Conservation (phyloP, 2,888 invertebrate genomes). For the Rhagophthalmus giganteus region DNA sequence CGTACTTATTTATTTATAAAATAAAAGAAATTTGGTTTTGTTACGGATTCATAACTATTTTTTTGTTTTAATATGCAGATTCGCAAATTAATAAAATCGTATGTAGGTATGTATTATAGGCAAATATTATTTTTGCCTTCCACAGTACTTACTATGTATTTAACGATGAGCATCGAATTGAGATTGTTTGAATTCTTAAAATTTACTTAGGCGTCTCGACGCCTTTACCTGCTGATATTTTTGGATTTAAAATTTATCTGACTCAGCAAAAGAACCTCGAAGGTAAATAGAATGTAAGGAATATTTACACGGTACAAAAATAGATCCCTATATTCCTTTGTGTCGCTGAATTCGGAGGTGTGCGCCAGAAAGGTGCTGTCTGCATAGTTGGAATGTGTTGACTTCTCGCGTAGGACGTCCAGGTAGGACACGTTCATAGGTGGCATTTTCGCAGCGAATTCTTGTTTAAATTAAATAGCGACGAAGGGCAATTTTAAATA, state of each 20-base stretch:
- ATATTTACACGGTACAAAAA: constrained; percentile 37
- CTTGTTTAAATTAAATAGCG: too few relatives aligned
- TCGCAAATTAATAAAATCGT: too few relatives aligned
- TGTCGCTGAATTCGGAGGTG: constrained; percentile 27
- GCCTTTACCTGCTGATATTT: constrained; percentile 34
- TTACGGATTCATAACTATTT: too few relatives aligned
- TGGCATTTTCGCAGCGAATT: neutral
- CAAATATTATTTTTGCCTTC: too few relatives aligned
- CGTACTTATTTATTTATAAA: too few relatives aligned
- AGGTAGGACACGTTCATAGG: constrained; percentile 1
- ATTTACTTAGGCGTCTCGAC: constrained; percentile 30
- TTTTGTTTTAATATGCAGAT: too few relatives aligned
- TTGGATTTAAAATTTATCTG: constrained; percentile 31
- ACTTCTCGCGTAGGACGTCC: constrained; percentile 19
- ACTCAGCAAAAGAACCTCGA: constrained; percentile 33
- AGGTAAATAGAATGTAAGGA: constrained; percentile 38
- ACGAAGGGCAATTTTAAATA: too few relatives aligned
- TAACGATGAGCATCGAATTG: too few relatives aligned
- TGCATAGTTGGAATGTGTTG: constrained; percentile 31
- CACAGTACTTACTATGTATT: too few relatives aligned
- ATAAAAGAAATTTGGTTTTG: too few relatives aligned
- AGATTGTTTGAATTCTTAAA: too few relatives aligned
- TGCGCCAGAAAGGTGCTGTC: constrained; percentile 31
- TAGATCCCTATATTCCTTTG: constrained; percentile 32
- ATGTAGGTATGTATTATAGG: too few relatives aligned